Evolutionary conservation across 1,140 invertebrate species (phyloP), one percentile per base, ranked within the genome.

Genomic region (Atta cephalotes): DNA sequence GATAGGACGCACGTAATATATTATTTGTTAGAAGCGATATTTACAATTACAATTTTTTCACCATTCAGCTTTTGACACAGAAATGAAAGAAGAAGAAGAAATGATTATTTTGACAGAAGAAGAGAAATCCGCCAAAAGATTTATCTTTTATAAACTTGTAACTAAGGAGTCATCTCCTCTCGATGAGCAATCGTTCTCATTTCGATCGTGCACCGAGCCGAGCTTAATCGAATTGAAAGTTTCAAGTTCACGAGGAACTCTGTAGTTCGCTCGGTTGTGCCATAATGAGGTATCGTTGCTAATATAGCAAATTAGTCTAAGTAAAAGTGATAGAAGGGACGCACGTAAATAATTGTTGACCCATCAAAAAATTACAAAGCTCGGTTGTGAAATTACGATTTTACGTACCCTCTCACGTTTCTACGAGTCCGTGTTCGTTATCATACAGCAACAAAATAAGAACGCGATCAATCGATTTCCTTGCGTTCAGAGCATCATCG

Each of bases 241-340:
- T 62, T 45, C 31, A 18, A n/a, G 5, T 35, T 56, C 56, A 25
- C 35, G 35, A 60, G 31, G 31, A 39, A 58, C 12, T 76, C 12
- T 39, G 58, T 77, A 62, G 45, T 78, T 49, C 58, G 76, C 60
- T 78, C 35, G 39, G 58, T 78, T 62, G 74, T 78, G 35, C 39
- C 76, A 39, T 63, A 78, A 78, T 49, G 58, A 78, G 5, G n/a
- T 16, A 60, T 28, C 25, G 35, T 49, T 76, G 56, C 35, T 31
- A 5, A 39, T 39, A 25, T 21, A 39, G 49, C 49, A 35, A 80
- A 56, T 58, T 56, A 71, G 3, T 81, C 14, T 53, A 70, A 58
- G n/a, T 70, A 71, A 49, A 56, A 18, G 14, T 39, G 21, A 56
- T 45, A 81, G n/a, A 7, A 28, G 10, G 4, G 25, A 71, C 65